Evolutionary conservation across 2,888 invertebrate genomes (phyloP), one percentile per base, ranked within the genome.

Genomic region (Hirtodrosophila duncani): DNA sequence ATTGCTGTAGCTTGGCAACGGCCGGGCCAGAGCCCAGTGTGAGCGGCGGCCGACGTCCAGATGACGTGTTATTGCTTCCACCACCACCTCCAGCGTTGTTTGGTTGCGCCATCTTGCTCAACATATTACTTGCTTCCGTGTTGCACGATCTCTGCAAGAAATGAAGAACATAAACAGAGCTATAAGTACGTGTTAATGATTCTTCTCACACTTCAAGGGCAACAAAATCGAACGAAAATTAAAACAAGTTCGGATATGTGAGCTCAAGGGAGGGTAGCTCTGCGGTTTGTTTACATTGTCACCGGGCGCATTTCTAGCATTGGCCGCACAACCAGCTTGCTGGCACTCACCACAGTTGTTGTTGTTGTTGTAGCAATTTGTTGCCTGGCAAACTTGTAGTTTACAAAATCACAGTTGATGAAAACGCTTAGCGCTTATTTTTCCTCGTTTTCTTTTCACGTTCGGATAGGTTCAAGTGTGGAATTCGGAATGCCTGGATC

Each of bases 91-190:
- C 81, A 0, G 39, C 26, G 53, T 57, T 65, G 39, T 67, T 81
- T n/a, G 63, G 69, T 46, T 84, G 83, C 11, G 74, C 66, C 56
- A 77, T 66, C 66, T 86, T 85, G 21, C 86, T 64, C 33, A 84
- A 74, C 85, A 85, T 85, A 59, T n/a, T n/a, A n/a, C n/a, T n/a
- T n/a, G n/a, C n/a, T n/a, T n/a, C 30, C 51, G 51, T 58, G 58
- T 46, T 33, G 26, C 58, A 57, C 46, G 55, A 48, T 48, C 45
- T 69, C 57, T 79, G 50, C 1, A 58, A 75, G 13, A 44, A 31
- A 31, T 8, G 8, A 1, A 16, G 8, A 2, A 36, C 14, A 6
- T n/a, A 6, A 10, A 4, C 2, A 14, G 10, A 23, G 8, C 1
- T 10, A 26, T 7, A 7, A 7, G 9, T 37, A 16, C 13, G 11